These are phyloP conservation scores for Drosophila tanythrix DNA, from an alignment of 2,888 invertebrate genomes.

Conservation along the genomic window DNA sequence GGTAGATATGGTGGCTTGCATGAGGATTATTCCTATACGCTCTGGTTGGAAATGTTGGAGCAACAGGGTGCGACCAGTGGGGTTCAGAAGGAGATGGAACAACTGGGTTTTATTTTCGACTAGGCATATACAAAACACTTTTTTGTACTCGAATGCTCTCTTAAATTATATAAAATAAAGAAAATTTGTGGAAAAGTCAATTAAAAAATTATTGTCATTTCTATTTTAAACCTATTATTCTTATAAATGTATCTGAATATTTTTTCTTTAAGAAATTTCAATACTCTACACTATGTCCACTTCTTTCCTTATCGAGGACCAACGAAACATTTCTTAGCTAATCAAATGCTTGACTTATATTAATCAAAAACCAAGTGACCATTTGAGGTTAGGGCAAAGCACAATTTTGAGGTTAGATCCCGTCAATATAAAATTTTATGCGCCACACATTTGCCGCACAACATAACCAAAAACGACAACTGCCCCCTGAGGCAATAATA, in stretches of 20 bases:
- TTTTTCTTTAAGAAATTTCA: background rate
- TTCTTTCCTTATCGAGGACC: background rate
- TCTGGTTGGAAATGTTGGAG: conserved; percentile 89
- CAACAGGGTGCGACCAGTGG: conserved; percentile 84
- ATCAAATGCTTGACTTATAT: background rate
- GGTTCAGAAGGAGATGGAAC: conserved; percentile 88
- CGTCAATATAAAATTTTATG: conserved; percentile 63
- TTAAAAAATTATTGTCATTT: background rate
- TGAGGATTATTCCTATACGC: conserved; percentile 90
- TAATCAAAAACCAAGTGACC: conserved; percentile 28
- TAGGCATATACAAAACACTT: conserved; percentile 9
- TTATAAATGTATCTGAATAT: background rate
- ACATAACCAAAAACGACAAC: conserved; percentile 47
- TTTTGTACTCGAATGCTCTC: conserved; percentile 9
- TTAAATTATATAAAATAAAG: background rate
- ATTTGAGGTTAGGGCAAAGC: conserved; percentile 40
- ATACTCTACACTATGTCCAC: background rate
- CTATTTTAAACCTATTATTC: background rate
- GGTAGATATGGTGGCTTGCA: conserved; percentile 85
- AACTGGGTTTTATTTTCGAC: conserved; percentile 87
- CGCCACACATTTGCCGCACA: conserved; percentile 53
- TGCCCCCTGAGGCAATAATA: conserved; percentile 50
- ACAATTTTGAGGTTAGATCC: conserved; percentile 62
- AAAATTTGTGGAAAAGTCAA: background rate
- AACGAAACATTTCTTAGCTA: background rate